Conservation (phyloP, 1,140 invertebrate genomes). For the Drosophila kohkoa region DNA sequence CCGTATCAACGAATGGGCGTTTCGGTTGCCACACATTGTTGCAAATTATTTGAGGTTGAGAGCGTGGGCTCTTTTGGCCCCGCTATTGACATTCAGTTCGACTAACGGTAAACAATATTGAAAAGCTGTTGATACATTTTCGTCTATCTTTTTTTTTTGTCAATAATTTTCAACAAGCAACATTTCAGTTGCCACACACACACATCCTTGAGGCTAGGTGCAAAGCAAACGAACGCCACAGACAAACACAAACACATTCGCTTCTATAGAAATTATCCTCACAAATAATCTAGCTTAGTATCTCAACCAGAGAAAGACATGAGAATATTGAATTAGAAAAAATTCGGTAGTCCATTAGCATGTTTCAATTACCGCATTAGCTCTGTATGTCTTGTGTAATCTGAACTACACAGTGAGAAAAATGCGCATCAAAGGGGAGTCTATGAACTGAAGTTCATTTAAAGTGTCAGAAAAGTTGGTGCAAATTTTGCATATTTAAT, state of each 20-base stretch:
- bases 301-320: neutral
- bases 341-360: conserved; percentile 24
- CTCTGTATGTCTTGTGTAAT: no score
- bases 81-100: conserved; percentile 14
- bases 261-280: conserved; percentile 24
- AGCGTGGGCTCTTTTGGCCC: neutral
- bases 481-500: no score
- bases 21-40: conserved; percentile 19
- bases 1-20: conserved; percentile 19
- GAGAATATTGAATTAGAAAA: conserved; percentile 31
- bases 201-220: no score
- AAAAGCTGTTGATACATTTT: conserved; percentile 23
- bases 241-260: neutral
- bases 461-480: no score
- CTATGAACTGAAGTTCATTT: no score
- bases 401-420: conserved; percentile 9
- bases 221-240: no score
- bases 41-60: conserved; percentile 11
- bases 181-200: no score
- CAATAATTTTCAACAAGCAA: no score
- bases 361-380: conserved; percentile 16
- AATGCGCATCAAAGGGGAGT: neutral
- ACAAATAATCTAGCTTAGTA: conserved; percentile 10
- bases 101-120: conserved; percentile 42
- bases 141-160: neutral